Base-by-base conservation (phyloP, 2,113 vertebrate genomes). In the Polypterus bichir region DNA sequence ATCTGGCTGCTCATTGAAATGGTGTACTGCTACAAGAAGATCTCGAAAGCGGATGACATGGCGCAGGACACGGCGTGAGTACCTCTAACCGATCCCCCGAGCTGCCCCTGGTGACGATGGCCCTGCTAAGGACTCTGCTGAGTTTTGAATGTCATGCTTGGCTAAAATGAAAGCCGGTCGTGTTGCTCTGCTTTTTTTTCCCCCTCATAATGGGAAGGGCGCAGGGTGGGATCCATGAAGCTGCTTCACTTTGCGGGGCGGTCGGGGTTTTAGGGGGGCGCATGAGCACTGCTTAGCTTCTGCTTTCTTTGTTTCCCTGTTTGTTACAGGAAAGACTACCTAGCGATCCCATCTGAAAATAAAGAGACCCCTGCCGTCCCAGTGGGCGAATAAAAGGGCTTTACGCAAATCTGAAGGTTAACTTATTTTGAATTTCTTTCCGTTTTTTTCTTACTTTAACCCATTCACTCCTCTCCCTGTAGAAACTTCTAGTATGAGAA, bases 1-100 rank as follows among this genome's bases (percentile, higher is more conserved):
- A 74, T 91, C 64, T 98, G 96, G 96, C 86, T 98, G 46, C 79
- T 98, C 76, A 83, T 98, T 4, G 96, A 98, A 76, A 95, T 98
- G 91, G 76, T 97, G 61, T 98, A 98, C 78, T 98, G 96, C 88
- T 98, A 98, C 85, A 89, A 91, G 73, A 98, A 97, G 76, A 95
- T 98, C 77, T 91, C 93, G 45, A 97, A 88, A 73, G 92, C 93
- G 3, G 96, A 98, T 64, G 92, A 97, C 64, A 84, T 86, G 48
- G 79, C 81, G 1, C 90, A 92, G 75, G 96, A 98, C 77, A 86
- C 84, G 0, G 88, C 82, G 96, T 98, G 83, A 96, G 96, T 97
- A 62, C 46, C 59, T 59, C 10, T 63, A 49, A 44, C 44, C 10
- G 45, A 9, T 56, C 54, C 5, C 60, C 8, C 47, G 48, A 27